Percentiles rank a stretch among this genome's conserved stretches.
Evolutionary conservation across 2,113 vertebrate species (phyloP).

Genomic region (Lethenteron reissneri): DNA sequence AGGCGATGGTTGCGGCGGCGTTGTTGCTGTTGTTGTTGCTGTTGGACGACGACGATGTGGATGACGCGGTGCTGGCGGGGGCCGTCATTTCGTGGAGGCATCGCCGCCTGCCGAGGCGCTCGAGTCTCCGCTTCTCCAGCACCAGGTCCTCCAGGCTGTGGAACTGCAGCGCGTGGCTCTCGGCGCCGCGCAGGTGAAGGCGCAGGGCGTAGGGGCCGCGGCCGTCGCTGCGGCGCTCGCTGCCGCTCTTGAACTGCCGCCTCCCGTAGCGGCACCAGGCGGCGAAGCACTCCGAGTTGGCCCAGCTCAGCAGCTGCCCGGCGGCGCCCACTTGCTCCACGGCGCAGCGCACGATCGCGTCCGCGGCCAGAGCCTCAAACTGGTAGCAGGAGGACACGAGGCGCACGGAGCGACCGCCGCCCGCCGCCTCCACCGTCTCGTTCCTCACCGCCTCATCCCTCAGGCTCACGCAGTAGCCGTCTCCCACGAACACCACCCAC

Average conservation of each 20-base stretch:
- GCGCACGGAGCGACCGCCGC: conserved; percentile 54
- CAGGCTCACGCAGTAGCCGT: conserved; percentile 75
- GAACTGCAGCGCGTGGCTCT: background rate
- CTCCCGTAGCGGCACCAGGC: conserved; percentile 98
- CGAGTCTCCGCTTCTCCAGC: conserved; percentile 1
- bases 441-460: conserved; percentile 84
- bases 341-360: conserved; percentile 93
- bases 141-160: background rate
- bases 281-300: conserved; percentile 96
- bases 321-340: conserved; percentile 71
- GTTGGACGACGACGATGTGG: background rate
- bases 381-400: conserved; percentile 80
- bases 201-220: background rate
- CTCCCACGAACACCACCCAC: conserved; percentile 76
- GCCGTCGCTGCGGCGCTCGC: no score
- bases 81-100: background rate
- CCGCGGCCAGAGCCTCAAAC: conserved; percentile 40
- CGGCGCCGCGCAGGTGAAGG: background rate
- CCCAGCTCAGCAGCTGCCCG: conserved; percentile 86
- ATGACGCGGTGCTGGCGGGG: background rate
- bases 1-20: no score
- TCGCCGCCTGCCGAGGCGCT: background rate
- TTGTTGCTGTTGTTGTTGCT: no score
- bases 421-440: conserved; percentile 69
- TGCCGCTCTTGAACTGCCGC: conserved; percentile 56